These are phyloP conservation scores for Anadara kagoshimensis DNA, from an alignment of 1,140 invertebrate genomes.

Conservation along the genomic window DNA sequence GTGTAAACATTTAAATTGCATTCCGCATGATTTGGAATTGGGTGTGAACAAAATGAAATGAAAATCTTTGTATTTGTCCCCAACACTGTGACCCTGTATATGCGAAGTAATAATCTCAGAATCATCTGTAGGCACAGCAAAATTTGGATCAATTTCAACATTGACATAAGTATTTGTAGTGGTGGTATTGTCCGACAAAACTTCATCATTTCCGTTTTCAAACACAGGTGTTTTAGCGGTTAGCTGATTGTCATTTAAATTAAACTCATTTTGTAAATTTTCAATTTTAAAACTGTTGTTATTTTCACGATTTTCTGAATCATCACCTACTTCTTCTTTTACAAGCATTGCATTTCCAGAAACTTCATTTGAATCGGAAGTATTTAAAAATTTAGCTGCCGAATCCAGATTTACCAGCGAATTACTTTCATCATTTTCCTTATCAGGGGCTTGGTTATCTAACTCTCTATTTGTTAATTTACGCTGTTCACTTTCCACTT, in stretches of 20 bases:
- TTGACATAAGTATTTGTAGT: background rate
- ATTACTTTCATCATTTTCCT: background rate
- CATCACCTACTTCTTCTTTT: too few relatives aligned
- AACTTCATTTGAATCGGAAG: too few relatives aligned
- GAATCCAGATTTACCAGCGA: background rate
- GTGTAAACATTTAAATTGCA: conserved; percentile 61
- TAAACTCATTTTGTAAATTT: too few relatives aligned
- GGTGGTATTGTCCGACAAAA: background rate
- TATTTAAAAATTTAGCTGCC: too few relatives aligned
- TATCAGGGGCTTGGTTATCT: conserved; percentile 3
- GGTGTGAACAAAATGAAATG: conserved; percentile 56
- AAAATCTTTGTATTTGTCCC: conserved; percentile 44
- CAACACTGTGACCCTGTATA: background rate
- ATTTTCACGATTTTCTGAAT: too few relatives aligned
- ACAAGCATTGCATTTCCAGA: too few relatives aligned
- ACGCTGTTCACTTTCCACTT: background rate
- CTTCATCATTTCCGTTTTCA: too few relatives aligned
- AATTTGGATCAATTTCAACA: background rate
- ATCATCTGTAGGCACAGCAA: background rate
- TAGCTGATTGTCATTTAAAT: too few relatives aligned
- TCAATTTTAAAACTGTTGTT: too few relatives aligned
- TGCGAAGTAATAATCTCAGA: background rate
- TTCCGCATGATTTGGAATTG: conserved; percentile 41
- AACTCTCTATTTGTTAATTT: background rate
- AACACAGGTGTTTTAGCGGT: too few relatives aligned